These are phyloP conservation scores for Aphelenchoides besseyi DNA, from an alignment of 1,140 invertebrate genomes.

Conservation along the genomic window DNA sequence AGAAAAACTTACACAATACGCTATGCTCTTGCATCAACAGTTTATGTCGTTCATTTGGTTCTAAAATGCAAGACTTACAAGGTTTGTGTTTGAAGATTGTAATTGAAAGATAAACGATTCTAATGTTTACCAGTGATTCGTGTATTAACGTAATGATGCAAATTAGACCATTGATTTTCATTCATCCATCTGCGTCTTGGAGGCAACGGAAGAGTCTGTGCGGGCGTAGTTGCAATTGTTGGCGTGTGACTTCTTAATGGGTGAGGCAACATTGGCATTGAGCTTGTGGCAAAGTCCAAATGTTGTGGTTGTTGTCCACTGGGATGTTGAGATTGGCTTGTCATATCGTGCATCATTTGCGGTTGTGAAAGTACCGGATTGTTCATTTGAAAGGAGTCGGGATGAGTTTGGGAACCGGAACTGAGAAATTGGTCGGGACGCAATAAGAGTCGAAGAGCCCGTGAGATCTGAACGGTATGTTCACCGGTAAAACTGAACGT, in stretches of 20 bases:
- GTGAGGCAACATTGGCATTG: constrained; percentile 14
- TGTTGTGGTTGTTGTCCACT: neutral
- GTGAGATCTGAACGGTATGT: constrained; percentile 24
- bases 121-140: constrained; percentile 8
- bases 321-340: neutral
- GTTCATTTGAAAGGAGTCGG: constrained; percentile 16
- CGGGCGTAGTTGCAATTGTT: constrained; percentile 8
- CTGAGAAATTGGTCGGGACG: constrained; percentile 11
- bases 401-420: neutral
- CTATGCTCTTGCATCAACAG: neutral
- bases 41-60: neutral
- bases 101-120: too few species aligned
- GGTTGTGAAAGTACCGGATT: neutral
- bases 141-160: constrained; percentile 21
- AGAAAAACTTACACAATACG: neutral
- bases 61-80: neutral
- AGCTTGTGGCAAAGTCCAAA: constrained; percentile 13
- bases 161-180: neutral
- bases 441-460: constrained; percentile 7
- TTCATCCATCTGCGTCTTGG: neutral
- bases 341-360: neutral
- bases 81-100: too few species aligned
- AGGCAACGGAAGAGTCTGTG: constrained; percentile 16
- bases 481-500: constrained; percentile 33
- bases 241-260: constrained; percentile 7